These are phyloP conservation scores for Anguilla pacifica DNA, from an alignment of 2,797 vertebrate genomes.

Conservation along the genomic window DNA sequence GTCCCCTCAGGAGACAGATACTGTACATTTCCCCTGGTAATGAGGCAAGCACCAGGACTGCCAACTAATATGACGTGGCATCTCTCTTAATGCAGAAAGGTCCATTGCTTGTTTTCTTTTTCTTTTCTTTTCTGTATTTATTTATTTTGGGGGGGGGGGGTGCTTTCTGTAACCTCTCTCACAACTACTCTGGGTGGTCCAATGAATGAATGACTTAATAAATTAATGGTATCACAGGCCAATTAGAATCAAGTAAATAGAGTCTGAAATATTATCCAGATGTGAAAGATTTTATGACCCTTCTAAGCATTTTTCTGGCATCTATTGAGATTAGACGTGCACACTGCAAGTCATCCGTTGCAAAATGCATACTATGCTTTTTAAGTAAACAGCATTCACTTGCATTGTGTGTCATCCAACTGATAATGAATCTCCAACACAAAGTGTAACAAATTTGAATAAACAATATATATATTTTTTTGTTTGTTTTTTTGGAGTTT, in stretches of 20 bases:
- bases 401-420: not conserved
- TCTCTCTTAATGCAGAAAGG: not conserved
- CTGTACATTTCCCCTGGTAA: not conserved
- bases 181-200: not conserved
- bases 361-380: not conserved
- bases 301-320: not conserved
- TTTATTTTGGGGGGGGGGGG: not conserved
- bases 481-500: not conserved
- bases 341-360: not conserved
- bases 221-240: not conserved
- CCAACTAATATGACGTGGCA: not conserved
- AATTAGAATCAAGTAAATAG: not conserved
- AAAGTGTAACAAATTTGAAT: not conserved
- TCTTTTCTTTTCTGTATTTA: no score
- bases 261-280: not conserved
- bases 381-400: not conserved
- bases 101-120: not conserved
- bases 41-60: not conserved
- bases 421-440: not conserved
- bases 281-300: not conserved
- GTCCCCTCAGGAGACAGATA: conserved; percentile 5
- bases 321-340: not conserved
- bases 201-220: not conserved
- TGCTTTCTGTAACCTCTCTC: not conserved
- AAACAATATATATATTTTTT: not conserved